phyloP scores from a whole-genome alignment of 2,113 vertebrate species.

The Bothrops jararaca region DNA sequence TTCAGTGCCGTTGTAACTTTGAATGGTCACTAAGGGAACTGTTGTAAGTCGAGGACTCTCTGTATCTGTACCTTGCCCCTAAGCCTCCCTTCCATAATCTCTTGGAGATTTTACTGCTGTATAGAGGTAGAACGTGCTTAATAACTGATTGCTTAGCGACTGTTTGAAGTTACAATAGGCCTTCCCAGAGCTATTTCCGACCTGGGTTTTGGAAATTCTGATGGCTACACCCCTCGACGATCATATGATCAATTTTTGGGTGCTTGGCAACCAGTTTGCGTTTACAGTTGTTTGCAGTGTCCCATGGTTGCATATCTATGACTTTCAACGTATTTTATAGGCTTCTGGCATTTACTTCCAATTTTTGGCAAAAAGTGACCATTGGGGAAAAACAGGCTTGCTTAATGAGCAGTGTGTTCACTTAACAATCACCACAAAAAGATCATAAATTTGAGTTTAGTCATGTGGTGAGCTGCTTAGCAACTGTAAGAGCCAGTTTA shows the following conservation, averaged over 20 bases:
- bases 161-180: neutral
- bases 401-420: neutral
- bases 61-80: neutral
- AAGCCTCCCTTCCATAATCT: neutral
- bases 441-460: neutral
- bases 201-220: neutral
- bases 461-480: neutral
- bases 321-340: neutral
- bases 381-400: neutral
- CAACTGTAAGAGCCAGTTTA: neutral
- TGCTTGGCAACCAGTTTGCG: neutral
- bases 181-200: neutral
- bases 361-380: neutral
- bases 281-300: neutral
- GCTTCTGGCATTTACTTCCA: neutral
- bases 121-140: neutral
- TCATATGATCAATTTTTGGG: neutral
- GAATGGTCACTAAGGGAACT: too few relatives aligned
- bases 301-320: neutral
- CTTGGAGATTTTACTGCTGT: neutral
- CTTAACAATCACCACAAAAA: neutral
- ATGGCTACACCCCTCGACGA: rapidly evolving
- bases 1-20: too few relatives aligned
- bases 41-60: too few relatives aligned
- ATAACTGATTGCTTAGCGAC: neutral